These are phyloP conservation scores for Gastrophryne carolinensis DNA, from an alignment of 2,797 vertebrate species.

Conservation along the genomic window DNA sequence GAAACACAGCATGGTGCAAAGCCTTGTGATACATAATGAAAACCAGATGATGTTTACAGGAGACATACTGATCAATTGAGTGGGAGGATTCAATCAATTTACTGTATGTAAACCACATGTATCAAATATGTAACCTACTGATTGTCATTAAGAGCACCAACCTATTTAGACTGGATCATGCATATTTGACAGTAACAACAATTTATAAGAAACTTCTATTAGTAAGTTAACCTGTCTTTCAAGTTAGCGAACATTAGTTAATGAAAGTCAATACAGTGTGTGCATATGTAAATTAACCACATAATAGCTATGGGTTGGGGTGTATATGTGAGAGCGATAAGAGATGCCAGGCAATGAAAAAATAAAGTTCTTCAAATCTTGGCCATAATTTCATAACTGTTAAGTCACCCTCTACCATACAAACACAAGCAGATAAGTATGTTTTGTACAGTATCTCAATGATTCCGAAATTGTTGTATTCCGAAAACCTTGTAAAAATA, in stretches of 20 bases:
- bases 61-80: neutral
- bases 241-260: neutral
- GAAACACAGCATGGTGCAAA: neutral
- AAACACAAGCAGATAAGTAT: too few species aligned
- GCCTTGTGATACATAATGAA: neutral
- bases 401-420: too few species aligned
- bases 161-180: constrained; percentile 1
- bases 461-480: too few species aligned
- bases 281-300: neutral
- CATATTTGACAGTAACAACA: neutral
- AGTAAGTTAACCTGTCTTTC: neutral
- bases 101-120: neutral
- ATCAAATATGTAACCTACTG: neutral
- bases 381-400: too few species aligned
- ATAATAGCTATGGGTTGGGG: neutral
- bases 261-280: neutral
- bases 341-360: neutral
- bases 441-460: too few species aligned
- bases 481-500: too few species aligned
- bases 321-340: neutral
- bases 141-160: too few species aligned
- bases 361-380: too few species aligned
- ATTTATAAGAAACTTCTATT: neutral
- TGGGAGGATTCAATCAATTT: neutral
- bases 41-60: neutral